Conservation (phyloP, 2,888 invertebrate species). For the Suillia variegata region DNA sequence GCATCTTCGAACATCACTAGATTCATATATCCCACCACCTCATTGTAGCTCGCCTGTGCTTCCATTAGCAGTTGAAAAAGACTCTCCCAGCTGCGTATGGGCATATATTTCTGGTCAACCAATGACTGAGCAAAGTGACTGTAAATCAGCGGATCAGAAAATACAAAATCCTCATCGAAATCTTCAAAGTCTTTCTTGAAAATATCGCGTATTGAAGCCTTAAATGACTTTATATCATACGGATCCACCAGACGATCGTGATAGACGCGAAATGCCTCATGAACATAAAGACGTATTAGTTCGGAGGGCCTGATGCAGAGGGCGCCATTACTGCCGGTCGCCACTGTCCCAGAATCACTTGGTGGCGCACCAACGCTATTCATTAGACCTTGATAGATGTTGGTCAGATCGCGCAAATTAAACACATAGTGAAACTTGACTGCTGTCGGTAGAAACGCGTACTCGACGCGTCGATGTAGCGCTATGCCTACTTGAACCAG, state of each 20-base stretch:
- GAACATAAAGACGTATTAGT: slow-evolving; percentile 84
- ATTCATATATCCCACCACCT: slow-evolving; percentile 90
- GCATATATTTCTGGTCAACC: slow-evolving; percentile 79
- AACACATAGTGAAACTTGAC: slow-evolving; percentile 95
- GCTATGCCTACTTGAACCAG: slow-evolving; percentile 73
- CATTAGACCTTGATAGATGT: slow-evolving; percentile 91
- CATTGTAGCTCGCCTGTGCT: slow-evolving; percentile 84
- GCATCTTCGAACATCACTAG: slow-evolving; percentile 95
- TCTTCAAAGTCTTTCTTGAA: slow-evolving; percentile 82
- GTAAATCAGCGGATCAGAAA: slow-evolving; percentile 79
- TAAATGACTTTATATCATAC: slow-evolving; percentile 75
- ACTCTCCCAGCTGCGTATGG: slow-evolving; percentile 74
- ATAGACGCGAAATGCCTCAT: slow-evolving; percentile 90
- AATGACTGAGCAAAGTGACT: slow-evolving; percentile 93
- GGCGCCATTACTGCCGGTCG: slow-evolving; percentile 39
- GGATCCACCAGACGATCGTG: slow-evolving; percentile 88
- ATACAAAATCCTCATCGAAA: slow-evolving; percentile 76
- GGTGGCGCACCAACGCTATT: slow-evolving; percentile 73
- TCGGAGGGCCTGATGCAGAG: slow-evolving; percentile 71
- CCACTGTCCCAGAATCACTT: slow-evolving; percentile 21
- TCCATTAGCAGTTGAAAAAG: slow-evolving; percentile 79
- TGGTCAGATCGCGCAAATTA: slow-evolving; percentile 89
- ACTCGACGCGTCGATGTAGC: slow-evolving; percentile 76
- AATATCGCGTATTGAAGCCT: slow-evolving; percentile 75
- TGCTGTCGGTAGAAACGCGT: slow-evolving; percentile 88